Evolutionary conservation across 2,797 vertebrate genomes (phyloP), one percentile per base, ranked within the genome.

Genomic region (Scleropages formosus): DNA sequence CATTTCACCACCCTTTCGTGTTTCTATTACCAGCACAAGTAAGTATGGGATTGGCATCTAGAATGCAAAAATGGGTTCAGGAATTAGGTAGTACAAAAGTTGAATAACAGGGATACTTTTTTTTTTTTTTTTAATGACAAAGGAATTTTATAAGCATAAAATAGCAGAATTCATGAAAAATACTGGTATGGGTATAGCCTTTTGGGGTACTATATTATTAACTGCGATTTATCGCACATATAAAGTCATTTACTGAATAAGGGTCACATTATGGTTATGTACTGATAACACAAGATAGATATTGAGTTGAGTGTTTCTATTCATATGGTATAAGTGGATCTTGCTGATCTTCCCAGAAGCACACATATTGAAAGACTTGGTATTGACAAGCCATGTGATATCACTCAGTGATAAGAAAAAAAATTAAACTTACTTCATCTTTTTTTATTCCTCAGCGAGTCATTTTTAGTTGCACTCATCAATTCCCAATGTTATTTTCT

Each of bases 191-290:
- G 31, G 31, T 39, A 31, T 6, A 39, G 31, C 39, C 31, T 39
- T 39, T 31, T 39, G 31, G 31, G 31, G 31, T 72, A 24, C n/a
- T 72, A 59, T 20, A 39, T 56, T 56, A 72, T 18, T 73, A 62
- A 62, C 9, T 7, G 20, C 63, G n/a, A 62, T 24, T 46, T 11
- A 73, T 49, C 44, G 12, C 58, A 61, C 18, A 26, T 1, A 61
- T n/a, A 18, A 20, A 49, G 26, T 63, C 39, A 53, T 51, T 49
- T 46, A 20, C 18, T 24, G 22, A 62, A 69, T 59, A 12, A 20
- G 46, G 56, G 10, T 16, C 56, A 26, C 20, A 75, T 49, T 44
- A 39, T 49, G 44, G 44, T 69, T 68, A 3, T 27, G 24, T 11
- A 68, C 56, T 46, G 20, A 47, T 59, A 8, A 12, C 16, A n/a